Evolutionary conservation across 2,888 invertebrate genomes (phyloP), one percentile per base, ranked within the genome.

Genomic region (Andrena fulva): DNA sequence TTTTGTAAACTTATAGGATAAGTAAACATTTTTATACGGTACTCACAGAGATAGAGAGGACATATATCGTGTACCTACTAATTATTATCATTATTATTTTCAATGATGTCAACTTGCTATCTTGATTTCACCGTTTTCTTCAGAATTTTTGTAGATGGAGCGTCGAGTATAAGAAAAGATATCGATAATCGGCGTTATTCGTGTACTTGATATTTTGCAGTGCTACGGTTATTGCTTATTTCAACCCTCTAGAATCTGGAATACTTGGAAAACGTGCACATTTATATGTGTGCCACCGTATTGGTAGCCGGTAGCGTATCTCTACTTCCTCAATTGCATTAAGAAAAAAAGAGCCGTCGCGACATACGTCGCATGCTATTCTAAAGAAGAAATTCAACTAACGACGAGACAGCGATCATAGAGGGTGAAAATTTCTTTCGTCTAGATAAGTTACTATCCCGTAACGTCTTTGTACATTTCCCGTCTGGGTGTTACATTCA

Each of bases 211-310:
- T 16, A 33, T 54, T 69, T 59, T n/a, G 66, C 59, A 64, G 50
- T 20, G 29, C 27, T 82, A 72, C 60, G 68, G 33, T 73, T 82
- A 85, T 67, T 62, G 63, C 82, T 78, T 35, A 33, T 12, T 72
- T 12, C 48, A 63, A 63, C 62, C 67, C 56, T 24, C 50, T 56
- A 67, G 54, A 62, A 78, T 63, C 60, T 2, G 62, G 54, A n/a
- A 69, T 50, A 60, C 20, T 48, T 42, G 2, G 20, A 64, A 54
- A 20, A 16, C 42, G 59, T 67, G 74, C 59, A 67, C 10, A 50
- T 20, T 31, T 59, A 50, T 50, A 60, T n/a, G 54, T 54, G 42
- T 76, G 62, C 24, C 69, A 27, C 62, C 50, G n/a, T 71, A 8
- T 63, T 24, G n/a, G 10, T 54, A 20, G 35, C 52, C 29, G 24